Base-by-base conservation (phyloP, 1,140 invertebrate genomes). In the Zaprionus ghesquierei region DNA sequence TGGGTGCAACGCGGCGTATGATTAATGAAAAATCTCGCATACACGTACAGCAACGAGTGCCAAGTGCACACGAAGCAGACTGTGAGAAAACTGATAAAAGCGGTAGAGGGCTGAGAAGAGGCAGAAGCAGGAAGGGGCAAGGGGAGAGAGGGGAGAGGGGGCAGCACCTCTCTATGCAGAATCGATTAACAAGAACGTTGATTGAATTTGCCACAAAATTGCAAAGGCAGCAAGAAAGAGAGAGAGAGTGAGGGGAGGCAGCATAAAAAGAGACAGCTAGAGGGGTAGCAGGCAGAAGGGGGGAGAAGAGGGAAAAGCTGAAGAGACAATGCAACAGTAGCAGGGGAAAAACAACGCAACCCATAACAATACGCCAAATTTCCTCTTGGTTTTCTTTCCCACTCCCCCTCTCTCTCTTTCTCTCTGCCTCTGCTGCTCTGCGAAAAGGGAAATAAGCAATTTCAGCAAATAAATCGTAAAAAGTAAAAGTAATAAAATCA, bases 401-500 rank as follows among this genome's bases (percentile, higher is more conserved):
- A n/a, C 25, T 25, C 25, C 5, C 25, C 5, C 25, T 25, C 25
- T 25, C 25, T 25, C 25, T 25, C 27, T 29, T 6, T 29, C 27
- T 29, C 2, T 29, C 27, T 29, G 6, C 9, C 27, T 29, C 27
- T n/a, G n/a, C 3, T 29, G 5, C 33, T 35, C 12, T 10, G 41
- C 18, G 18, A 75, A 66, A 77, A 87, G 73, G 85, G 84, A 89
- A 89, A 89, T 84, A 89, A 82, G 84, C 84, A 87, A 87, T 87
- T 87, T 87, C 84, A 71, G 84, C 84, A 89, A 86, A 87, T 87
- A 87, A 87, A 87, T 87, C 84, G 84, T 87, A 80, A 87, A 87
- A 89, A 87, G 84, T 84, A 87, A 87, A 89, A 87, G 84, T 89
- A 87, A 87, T 89, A 87, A 87, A 87, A 87, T 87, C 76, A 89